phyloP scores from a whole-genome alignment of 1,140 invertebrate species.

The Phortica variegata region DNA sequence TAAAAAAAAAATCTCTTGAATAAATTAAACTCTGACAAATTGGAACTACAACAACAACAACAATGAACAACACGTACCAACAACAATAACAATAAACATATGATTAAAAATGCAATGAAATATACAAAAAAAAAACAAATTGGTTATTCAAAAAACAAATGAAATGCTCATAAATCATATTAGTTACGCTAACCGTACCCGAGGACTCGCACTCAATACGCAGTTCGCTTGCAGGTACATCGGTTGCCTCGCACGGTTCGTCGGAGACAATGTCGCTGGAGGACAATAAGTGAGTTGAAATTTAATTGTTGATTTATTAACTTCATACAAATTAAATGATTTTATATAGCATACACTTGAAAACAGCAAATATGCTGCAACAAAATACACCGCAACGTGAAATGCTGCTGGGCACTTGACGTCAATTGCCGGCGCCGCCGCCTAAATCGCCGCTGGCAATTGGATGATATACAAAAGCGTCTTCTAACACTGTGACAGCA shows the following conservation, averaged over 20 bases:
- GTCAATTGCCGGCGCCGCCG: slow-evolving; percentile 37
- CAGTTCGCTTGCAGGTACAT: slow-evolving; percentile 58
- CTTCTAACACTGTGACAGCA: no score
- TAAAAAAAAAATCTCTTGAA: no score
- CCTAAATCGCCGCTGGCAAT: slow-evolving; percentile 39
- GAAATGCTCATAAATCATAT: no score
- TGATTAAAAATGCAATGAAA: slow-evolving; percentile 10
- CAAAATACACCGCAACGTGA: slow-evolving; percentile 50
- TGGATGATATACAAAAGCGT: slow-evolving; percentile 37
- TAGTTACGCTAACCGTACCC: slow-evolving; percentile 56
- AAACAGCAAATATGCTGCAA: slow-evolving; percentile 50
- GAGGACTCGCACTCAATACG: slow-evolving; percentile 55
- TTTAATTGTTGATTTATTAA: not conserved
- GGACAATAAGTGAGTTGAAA: slow-evolving; percentile 47
- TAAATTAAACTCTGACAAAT: not conserved
- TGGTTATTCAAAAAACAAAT: slow-evolving; percentile 17
- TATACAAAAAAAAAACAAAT: slow-evolving; percentile 7
- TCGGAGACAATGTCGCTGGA: slow-evolving; percentile 55
- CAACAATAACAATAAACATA: not conserved
- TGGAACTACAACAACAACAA: not conserved
- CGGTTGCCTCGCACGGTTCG: slow-evolving; percentile 54
- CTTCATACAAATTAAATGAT: not conserved
- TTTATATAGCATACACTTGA: slow-evolving; percentile 39
- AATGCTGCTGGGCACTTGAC: slow-evolving; percentile 45
- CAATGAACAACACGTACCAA: no score